Percentiles rank a stretch among this genome's conserved stretches.
Conservation (phyloP, 2,113 vertebrate species). For the Nerophis lumbriciformis region DNA sequence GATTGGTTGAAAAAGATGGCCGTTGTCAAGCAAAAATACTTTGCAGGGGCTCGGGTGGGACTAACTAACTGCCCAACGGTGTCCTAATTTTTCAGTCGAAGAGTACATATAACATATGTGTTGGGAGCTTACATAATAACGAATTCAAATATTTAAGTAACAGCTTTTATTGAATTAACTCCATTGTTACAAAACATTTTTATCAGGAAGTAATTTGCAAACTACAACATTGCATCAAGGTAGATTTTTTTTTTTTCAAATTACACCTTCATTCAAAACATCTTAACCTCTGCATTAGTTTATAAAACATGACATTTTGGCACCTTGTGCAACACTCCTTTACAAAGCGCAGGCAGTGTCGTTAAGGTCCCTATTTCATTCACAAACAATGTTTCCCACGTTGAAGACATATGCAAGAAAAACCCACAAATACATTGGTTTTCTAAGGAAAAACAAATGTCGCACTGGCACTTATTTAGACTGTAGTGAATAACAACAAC, state of each 20-base stretch:
- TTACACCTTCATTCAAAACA: constrained; percentile 56
- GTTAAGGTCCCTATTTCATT: constrained; percentile 51
- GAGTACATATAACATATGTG: too few species aligned
- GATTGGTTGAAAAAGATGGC: too few species aligned
- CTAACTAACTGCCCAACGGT: too few species aligned
- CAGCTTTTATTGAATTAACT: constrained; percentile 69
- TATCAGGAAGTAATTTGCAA: constrained; percentile 61
- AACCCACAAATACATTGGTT: constrained; percentile 52
- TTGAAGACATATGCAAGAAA: constrained; percentile 37
- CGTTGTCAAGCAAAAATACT: too few species aligned
- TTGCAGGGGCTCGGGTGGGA: too few species aligned
- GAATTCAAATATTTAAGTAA: constrained; percentile 19
- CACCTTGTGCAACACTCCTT: constrained; percentile 42
- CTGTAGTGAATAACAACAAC: constrained; percentile 50
- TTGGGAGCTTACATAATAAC: not conserved
- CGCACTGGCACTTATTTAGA: constrained; percentile 53
- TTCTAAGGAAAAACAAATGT: constrained; percentile 53
- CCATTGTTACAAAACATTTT: constrained; percentile 66
- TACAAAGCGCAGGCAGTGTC: constrained; percentile 47
- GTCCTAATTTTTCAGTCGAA: too few species aligned
- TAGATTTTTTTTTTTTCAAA: constrained; percentile 49
- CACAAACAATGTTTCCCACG: constrained; percentile 37
- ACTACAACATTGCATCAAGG: constrained; percentile 65
- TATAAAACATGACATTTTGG: constrained; percentile 71
- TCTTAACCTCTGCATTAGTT: constrained; percentile 67